Percentiles rank a stretch among this genome's conserved stretches.
These are phyloP conservation scores for Perca flavescens DNA, from an alignment of 2,113 vertebrate species.

Conservation along the genomic window DNA sequence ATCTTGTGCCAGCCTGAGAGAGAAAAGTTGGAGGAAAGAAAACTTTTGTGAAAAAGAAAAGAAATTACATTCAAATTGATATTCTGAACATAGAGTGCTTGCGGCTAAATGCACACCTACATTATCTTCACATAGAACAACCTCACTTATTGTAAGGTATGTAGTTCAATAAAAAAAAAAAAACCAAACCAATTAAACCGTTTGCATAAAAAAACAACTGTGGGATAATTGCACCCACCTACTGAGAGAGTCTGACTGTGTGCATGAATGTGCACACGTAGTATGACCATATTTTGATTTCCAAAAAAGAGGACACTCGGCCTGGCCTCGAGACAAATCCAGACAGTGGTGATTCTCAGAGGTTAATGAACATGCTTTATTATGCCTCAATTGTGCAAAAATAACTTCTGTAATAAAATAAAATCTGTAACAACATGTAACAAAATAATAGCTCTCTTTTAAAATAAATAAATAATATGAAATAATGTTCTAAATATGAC, in stretches of 20 bases:
- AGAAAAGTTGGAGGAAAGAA: slow-evolving; percentile 18
- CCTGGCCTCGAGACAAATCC: no score
- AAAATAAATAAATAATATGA: no score
- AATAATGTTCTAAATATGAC: no score
- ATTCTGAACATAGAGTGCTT: neutral
- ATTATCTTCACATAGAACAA: neutral
- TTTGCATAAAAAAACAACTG: slow-evolving; percentile 11
- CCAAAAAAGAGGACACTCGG: no score
- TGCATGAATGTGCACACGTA: slow-evolving; percentile 36
- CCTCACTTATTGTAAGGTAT: neutral
- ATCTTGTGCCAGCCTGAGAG: slow-evolving; percentile 85
- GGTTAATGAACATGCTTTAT: no score
- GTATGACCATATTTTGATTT: no score
- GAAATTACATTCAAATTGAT: neutral
- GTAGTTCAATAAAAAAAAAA: neutral
- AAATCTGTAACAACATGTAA: no score
- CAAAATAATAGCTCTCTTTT: no score
- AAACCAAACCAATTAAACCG: neutral
- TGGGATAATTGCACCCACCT: slow-evolving; percentile 5
- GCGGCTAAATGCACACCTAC: neutral
- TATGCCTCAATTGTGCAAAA: no score
- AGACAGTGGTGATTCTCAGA: no score
- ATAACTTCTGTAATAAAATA: no score
- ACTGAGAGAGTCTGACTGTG: slow-evolving; percentile 1
- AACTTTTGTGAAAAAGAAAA: neutral